Evolutionary conservation across 2,888 invertebrate species (phyloP).

Genomic region (Julus scanicus): DNA sequence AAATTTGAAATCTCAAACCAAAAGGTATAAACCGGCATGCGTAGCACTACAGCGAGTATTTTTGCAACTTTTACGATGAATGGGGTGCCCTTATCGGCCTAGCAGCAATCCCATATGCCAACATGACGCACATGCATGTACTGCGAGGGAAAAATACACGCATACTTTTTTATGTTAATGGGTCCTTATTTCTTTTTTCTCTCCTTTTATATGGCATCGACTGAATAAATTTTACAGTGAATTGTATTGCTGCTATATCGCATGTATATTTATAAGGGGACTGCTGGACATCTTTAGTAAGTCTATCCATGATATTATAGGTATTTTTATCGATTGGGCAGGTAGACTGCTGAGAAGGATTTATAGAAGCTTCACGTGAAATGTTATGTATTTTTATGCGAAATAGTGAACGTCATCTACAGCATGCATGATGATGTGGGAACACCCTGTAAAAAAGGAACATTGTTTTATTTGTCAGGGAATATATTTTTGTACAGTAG

Average conservation of each 20-base stretch:
- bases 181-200: background rate
- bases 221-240: slow-evolving; percentile 30
- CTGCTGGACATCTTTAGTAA: slow-evolving; percentile 28
- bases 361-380: slow-evolving; percentile 5
- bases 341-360: slow-evolving; percentile 7
- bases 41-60: slow-evolving; percentile 3
- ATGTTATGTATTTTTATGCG: slow-evolving; percentile 24
- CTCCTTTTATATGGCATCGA: background rate
- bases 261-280: slow-evolving; percentile 24
- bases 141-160: background rate
- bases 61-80: background rate
- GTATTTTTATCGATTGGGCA: slow-evolving; percentile 42
- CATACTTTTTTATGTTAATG: slow-evolving; percentile 20
- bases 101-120: slow-evolving; percentile 30
- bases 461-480: background rate
- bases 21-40: slow-evolving; percentile 46
- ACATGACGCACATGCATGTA: slow-evolving; percentile 5
- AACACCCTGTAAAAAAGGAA: background rate
- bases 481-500: background rate
- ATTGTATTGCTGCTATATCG: background rate
- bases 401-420: background rate
- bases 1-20: slow-evolving; percentile 47
- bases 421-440: background rate
- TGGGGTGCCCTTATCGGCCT: slow-evolving; percentile 38
- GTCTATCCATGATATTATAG: slow-evolving; percentile 20